Base-by-base conservation (phyloP, 2,113 vertebrate genomes). In the Cyanoliseus patagonus region DNA sequence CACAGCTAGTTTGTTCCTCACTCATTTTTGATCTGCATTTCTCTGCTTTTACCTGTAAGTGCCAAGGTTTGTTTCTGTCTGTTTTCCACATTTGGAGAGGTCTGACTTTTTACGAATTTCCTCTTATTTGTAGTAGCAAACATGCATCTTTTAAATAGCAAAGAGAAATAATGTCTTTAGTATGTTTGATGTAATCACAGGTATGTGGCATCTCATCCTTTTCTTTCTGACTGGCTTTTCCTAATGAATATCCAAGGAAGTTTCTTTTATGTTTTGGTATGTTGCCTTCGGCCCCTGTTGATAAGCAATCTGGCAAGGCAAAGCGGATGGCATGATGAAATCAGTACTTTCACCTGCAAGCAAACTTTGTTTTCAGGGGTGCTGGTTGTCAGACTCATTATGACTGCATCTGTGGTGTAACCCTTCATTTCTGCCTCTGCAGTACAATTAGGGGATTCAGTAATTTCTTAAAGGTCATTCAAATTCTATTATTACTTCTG, bases 181-280 rank as follows among this genome's bases (percentile, higher is more conserved):
- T 86, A 46, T 51, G 64, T 81, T 90, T 62, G 78, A 75, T 92
- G 35, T 91, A 92, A 92, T 93, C 73, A 74, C 76, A 86, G 53
- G 67, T 93, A 35, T 64, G 52, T 57, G 64, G 79, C 10, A 5
- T 94, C 80, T 84, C 73, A 92, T 95, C 76, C 4, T 0, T 95
- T 95, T 96, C 83, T 68, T 93, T 96, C 83, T 94, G 92, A 82
- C 83, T 94, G 94, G 86, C 90, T 88, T 95, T 68, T 93, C 73
- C 55, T 93, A 88, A 92, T 96, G 88, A 95, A 94, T 97, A 96
- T 61, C 92, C 64, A 81, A 47, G 55, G 44, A 95, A 30, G 51
- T 93, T 93, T 93, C 88, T 92, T 95, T 86, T 78, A 81, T 93
- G 92, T 72, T 94, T 95, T 61, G 88, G 90, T 96, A 92, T 94